A percentile compares a stretch with the other conserved stretches of the same genome.
Conservation (phyloP, 2,113 vertebrate genomes). For the Hyla sarda region DNA sequence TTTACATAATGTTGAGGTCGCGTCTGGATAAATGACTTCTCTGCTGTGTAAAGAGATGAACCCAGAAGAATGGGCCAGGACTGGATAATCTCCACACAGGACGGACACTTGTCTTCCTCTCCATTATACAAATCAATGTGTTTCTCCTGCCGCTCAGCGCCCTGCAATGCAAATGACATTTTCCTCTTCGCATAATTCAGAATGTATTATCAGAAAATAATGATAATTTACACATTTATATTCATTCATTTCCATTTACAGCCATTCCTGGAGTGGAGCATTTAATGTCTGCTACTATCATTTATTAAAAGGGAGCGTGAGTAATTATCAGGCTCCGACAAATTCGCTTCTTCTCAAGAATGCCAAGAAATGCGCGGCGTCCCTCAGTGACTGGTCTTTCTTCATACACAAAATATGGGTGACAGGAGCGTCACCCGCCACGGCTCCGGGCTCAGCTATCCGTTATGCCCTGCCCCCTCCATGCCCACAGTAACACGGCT, state of each 20-base stretch:
- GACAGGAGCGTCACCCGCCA: neutral
- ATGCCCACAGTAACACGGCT: too few species aligned
- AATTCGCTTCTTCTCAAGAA: neutral
- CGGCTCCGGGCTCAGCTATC: neutral
- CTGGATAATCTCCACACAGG: neutral
- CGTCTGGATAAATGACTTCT: neutral
- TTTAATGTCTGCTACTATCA: constrained; percentile 64
- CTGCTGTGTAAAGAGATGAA: neutral
- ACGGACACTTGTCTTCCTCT: neutral
- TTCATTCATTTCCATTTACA: constrained; percentile 66
- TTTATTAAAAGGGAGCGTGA: constrained; percentile 69
- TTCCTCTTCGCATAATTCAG: constrained; percentile 31
- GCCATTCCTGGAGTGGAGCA: constrained; percentile 66
- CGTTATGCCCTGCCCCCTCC: too few species aligned
- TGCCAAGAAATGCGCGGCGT: neutral
- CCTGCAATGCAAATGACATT: constrained; percentile 28
- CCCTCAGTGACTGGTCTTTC: neutral
- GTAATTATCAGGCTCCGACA: constrained; percentile 64
- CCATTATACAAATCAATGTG: constrained; percentile 23
- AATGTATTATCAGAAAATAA: constrained; percentile 60
- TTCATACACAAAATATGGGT: neutral
- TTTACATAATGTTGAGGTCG: neutral
- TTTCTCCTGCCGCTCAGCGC: neutral
- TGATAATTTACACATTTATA: constrained; percentile 70
- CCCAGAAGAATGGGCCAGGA: neutral